These are phyloP conservation scores for Chauna torquata DNA, from an alignment of 2,113 vertebrate species.

Conservation along the genomic window DNA sequence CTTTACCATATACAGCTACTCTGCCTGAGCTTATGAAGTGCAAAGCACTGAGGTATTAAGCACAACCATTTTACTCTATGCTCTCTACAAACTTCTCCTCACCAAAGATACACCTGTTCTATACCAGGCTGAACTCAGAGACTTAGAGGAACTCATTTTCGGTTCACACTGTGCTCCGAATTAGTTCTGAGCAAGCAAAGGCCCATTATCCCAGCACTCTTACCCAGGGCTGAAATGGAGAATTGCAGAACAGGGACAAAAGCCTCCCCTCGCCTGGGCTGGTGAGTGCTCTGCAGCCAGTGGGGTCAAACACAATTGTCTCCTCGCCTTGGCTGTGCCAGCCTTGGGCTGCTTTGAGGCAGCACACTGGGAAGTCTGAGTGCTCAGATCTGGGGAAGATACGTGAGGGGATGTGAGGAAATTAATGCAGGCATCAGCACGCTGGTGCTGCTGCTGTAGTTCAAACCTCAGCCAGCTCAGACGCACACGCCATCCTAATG, in stretches of 20 bases:
- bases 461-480: neutral
- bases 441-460: neutral
- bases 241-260: neutral
- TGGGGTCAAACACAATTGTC: neutral
- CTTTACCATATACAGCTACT: rapidly evolving
- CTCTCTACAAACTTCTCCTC: neutral
- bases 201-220: neutral
- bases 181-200: neutral
- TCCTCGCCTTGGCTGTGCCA: neutral
- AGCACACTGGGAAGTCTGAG: neutral
- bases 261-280: neutral
- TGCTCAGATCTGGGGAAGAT: neutral
- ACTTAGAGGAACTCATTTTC: neutral
- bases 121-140: neutral
- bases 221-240: neutral
- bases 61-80: neutral
- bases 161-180: neutral
- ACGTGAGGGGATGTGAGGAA: neutral
- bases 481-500: neutral
- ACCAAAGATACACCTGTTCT: neutral
- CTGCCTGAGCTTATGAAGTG: neutral
- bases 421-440: neutral
- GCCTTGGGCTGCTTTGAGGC: neutral
- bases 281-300: neutral
- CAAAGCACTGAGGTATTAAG: neutral